Evolutionary conservation across 2,113 vertebrate species (phyloP), one percentile per base, ranked within the genome.

Genomic region (Seriola rivoliana): DNA sequence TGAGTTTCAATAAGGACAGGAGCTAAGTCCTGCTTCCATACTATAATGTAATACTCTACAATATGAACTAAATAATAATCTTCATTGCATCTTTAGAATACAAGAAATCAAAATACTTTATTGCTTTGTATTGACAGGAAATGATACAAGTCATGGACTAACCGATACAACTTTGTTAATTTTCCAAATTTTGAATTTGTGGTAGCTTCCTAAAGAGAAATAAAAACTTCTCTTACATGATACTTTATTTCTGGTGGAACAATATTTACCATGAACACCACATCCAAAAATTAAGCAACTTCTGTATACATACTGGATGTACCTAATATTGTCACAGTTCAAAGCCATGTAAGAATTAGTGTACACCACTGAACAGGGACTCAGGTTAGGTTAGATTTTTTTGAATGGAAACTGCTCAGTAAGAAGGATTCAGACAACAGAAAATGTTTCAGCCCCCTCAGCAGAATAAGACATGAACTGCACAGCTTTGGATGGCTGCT

Each of bases 401-500:
- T 9, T 68, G 38, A 71, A 78, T 9, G 8, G 21, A 84, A 88
- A 64, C 50, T 65, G 50, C 52, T 66, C 55, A 29, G 52, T 38
- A 65, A 57, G 36, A 59, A 34, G 32, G 58, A 60, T 71, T 60
- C 34, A 44, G n/a, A 74, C 75, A 80, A 57, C 34, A 60, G 44
- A 69, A 50, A 25, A 13, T 59, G 54, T 71, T 78, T 81, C 54
- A 66, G 42, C 54, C 21, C 13, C 68, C 69, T 85, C 74, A 85
- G 80, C 77, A 89, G 44, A 84, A 78, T 34, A 75, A 84, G 72
- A 78, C 69, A 75, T 17, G 38, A 42, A 63, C 23, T 50, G n/a
- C 54, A 55, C 55, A 46, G 60, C 75, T 74, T 23, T 83, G 62
- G 75, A 70, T 57, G 54, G 58, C 13, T 8, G 29, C 52, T 48